These are phyloP conservation scores for Boulengeromyrus knoepffleri DNA, from an alignment of 2,113 vertebrate genomes.

Conservation along the genomic window DNA sequence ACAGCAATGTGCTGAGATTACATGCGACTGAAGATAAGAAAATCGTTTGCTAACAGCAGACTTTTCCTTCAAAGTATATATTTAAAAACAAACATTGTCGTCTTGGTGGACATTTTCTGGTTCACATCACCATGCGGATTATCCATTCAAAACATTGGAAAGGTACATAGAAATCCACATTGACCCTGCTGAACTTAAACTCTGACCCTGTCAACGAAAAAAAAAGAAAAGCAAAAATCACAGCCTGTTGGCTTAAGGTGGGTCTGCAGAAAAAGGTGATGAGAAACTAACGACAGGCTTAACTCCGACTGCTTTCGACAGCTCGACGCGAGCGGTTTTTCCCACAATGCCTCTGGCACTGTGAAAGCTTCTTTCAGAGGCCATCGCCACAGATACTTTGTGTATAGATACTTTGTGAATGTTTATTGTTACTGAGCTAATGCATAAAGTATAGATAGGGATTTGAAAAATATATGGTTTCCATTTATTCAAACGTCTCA, in stretches of 20 bases:
- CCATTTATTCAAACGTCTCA: neutral
- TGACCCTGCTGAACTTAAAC: neutral
- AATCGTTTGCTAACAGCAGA: neutral
- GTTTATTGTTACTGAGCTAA: neutral
- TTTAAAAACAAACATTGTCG: neutral
- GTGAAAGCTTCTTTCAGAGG: neutral
- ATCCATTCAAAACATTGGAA: neutral
- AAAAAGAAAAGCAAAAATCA: neutral
- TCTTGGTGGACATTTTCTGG: neutral
- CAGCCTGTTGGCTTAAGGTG: neutral
- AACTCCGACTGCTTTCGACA: neutral
- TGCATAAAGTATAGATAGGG: neutral
- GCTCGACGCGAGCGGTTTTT: neutral
- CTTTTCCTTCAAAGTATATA: neutral
- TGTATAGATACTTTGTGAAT: neutral
- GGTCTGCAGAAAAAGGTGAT: neutral
- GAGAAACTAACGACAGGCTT: neutral
- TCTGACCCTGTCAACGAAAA: neutral
- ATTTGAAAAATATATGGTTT: neutral
- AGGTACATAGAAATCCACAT: neutral
- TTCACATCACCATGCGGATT: neutral
- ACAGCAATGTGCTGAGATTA: neutral
- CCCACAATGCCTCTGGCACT: neutral
- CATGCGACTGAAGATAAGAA: neutral
- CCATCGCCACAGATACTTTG: neutral